These are phyloP conservation scores for Brachyistius frenatus DNA, from an alignment of 2,113 vertebrate species.

Conservation along the genomic window DNA sequence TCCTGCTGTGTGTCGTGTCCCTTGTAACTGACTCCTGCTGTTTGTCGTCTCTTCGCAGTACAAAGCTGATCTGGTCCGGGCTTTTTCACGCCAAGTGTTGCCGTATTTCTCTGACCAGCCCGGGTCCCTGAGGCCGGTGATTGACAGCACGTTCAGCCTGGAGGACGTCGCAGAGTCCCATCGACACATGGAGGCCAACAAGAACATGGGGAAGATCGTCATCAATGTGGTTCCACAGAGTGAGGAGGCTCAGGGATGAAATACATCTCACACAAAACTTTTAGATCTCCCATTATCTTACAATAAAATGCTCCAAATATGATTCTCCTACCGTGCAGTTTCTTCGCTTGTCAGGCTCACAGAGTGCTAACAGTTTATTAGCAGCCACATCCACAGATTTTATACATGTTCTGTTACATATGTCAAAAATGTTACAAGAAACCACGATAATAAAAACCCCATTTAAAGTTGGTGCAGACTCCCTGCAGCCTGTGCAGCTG, in stretches of 20 bases:
- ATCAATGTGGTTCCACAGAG: constrained; percentile 68
- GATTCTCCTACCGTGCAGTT: too few relatives aligned
- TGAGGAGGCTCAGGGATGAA: constrained; percentile 9
- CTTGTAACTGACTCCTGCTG: not conserved
- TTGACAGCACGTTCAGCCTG: constrained; percentile 84
- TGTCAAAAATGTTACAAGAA: too few relatives aligned
- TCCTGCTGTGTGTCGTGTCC: not conserved
- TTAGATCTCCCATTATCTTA: too few relatives aligned
- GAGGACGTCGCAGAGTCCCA: constrained; percentile 84
- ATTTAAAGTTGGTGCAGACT: too few relatives aligned
- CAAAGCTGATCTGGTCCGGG: constrained; percentile 85
- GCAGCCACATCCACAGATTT: too few relatives aligned
- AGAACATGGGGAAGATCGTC: constrained; percentile 88
- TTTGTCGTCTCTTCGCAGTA: constrained; percentile 77
- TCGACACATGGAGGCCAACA: constrained; percentile 86
- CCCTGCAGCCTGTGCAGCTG: too few relatives aligned
- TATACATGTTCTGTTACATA: too few relatives aligned
- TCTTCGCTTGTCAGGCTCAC: too few relatives aligned
- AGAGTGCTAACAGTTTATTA: too few relatives aligned
- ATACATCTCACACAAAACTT: too few relatives aligned
- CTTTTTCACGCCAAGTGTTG: constrained; percentile 82
- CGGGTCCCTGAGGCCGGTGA: constrained; percentile 75
- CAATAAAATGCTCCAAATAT: too few relatives aligned
- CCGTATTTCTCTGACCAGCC: constrained; percentile 79
- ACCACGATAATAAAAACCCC: too few relatives aligned